Conservation (phyloP, 2,113 vertebrate genomes). For the Cacatua alba region DNA sequence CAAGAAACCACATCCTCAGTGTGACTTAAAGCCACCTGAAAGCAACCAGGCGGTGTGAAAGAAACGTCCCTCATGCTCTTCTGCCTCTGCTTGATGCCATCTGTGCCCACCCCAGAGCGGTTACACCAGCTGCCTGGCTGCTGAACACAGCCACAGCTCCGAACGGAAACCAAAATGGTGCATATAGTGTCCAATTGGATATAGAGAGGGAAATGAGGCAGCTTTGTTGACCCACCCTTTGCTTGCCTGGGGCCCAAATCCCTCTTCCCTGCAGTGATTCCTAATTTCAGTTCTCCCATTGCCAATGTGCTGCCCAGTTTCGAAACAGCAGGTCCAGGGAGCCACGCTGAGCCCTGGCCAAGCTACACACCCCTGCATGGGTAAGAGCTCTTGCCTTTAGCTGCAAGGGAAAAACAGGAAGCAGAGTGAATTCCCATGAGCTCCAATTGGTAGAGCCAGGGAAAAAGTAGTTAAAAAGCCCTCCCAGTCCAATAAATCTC, state of each 20-base stretch:
- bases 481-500: background rate
- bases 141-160: fast-evolving
- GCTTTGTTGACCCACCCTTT: background rate
- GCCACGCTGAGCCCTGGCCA: background rate
- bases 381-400: background rate
- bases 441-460: background rate
- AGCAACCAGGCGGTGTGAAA: background rate
- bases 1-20: background rate
- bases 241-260: background rate
- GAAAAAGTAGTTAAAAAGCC: background rate
- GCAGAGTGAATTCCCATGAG: background rate
- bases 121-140: background rate
- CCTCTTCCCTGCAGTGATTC: background rate
- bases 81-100: background rate
- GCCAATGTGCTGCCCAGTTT: background rate
- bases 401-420: background rate
- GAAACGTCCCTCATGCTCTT: background rate
- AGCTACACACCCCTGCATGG: fast-evolving
- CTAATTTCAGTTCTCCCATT: background rate
- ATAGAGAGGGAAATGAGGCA: background rate
- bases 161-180: fast-evolving
- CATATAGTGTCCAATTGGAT: background rate
- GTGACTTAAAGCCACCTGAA: background rate
- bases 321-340: background rate
- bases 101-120: background rate